A percentile compares a stretch with the other conserved stretches of the same genome.
phyloP scores from a whole-genome alignment of 2,113 vertebrate genomes.

The Cranoglanis bouderius region DNA sequence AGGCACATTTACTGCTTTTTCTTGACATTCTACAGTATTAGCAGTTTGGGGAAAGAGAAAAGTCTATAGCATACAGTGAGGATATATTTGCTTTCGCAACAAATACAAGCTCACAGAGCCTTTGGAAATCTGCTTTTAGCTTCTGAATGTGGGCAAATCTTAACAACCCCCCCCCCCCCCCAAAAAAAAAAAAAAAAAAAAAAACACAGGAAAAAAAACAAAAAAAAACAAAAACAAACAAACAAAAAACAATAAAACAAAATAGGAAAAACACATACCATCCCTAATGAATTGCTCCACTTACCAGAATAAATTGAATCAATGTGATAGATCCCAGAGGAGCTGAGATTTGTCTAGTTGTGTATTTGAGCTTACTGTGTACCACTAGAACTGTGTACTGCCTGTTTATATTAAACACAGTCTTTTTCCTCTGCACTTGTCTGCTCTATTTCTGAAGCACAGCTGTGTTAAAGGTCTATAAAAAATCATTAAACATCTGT shows the following conservation, averaged over 20 bases:
- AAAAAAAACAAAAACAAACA: neutral
- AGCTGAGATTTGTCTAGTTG: slow-evolving; percentile 67
- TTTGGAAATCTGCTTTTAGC: slow-evolving; percentile 21
- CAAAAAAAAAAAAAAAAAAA: neutral
- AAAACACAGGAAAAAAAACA: neutral
- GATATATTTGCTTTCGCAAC: neutral
- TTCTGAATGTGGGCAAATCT: slow-evolving; percentile 54
- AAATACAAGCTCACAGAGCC: neutral
- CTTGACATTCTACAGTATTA: neutral
- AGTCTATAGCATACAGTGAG: neutral
- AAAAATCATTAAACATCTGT: slow-evolving; percentile 49
- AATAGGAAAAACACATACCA: slow-evolving; percentile 64
- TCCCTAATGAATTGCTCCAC: slow-evolving; percentile 71
- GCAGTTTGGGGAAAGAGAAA: neutral
- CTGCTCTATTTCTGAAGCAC: slow-evolving; percentile 59
- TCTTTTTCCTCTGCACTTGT: slow-evolving; percentile 62
- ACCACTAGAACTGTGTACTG: slow-evolving; percentile 49
- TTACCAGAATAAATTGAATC: slow-evolving; percentile 75
- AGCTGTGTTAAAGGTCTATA: slow-evolving; percentile 57
- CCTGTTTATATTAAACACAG: slow-evolving; percentile 64
- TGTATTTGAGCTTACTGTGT: slow-evolving; percentile 61
- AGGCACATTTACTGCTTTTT: neutral
- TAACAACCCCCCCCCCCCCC: too few relatives aligned
- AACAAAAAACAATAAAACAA: slow-evolving; percentile 54
- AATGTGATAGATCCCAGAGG: slow-evolving; percentile 69